These are phyloP conservation scores for Cydia fagiglandana DNA, from an alignment of 1,140 invertebrate species.

Conservation along the genomic window DNA sequence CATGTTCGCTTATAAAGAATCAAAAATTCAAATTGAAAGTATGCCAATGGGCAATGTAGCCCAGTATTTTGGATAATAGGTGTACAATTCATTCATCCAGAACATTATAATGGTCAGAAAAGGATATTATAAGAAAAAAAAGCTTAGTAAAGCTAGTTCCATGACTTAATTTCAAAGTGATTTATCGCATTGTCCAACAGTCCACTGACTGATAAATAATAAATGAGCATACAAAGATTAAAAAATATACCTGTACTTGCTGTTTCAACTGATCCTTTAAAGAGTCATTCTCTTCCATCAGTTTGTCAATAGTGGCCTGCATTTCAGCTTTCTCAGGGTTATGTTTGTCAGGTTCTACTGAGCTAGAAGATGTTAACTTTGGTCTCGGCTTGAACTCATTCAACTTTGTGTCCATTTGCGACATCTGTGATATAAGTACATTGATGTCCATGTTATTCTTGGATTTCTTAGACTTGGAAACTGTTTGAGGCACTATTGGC, in stretches of 20 bases:
- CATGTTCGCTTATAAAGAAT: no score
- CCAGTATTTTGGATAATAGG: no score
- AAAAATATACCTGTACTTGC: conserved; percentile 70
- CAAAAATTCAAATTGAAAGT: no score
- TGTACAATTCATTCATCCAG: no score
- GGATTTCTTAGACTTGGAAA: conserved; percentile 74
- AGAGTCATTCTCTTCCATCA: conserved; percentile 65
- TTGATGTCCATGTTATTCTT: conserved; percentile 86
- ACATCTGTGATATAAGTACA: conserved; percentile 84
- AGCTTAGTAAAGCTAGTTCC: no score
- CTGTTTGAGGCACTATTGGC: conserved; percentile 83
- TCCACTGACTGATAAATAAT: no score
- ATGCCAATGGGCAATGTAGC: no score
- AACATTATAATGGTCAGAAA: no score
- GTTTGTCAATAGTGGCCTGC: conserved; percentile 62
- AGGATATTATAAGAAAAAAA: no score
- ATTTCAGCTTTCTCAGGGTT: conserved; percentile 60
- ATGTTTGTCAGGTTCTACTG: conserved; percentile 46
- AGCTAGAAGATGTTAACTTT: conserved; percentile 78
- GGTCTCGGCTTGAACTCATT: conserved; percentile 71
- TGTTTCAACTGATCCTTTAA: conserved; percentile 76
- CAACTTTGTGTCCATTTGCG: conserved; percentile 80
- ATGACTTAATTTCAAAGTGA: no score
- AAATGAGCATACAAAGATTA: background rate
- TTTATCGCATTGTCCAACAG: no score